Conservation (phyloP, 2,888 invertebrate genomes). For the Yponomeuta plumbellus region DNA sequence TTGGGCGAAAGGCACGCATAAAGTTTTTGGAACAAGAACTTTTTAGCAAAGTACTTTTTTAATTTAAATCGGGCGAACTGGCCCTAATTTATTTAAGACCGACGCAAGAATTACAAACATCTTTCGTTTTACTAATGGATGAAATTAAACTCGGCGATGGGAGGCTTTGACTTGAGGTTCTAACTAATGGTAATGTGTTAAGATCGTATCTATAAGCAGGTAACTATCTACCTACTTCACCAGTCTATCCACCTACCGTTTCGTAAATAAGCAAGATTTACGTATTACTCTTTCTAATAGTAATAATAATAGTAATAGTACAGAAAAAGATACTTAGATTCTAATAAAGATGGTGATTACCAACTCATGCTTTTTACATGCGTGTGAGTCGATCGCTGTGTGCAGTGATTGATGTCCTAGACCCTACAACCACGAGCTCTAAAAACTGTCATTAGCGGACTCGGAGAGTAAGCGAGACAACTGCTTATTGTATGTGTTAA, state of each 20-base stretch:
- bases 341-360: constrained; percentile 14
- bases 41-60: neutral
- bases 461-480: neutral
- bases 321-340: constrained; percentile 12
- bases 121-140: neutral
- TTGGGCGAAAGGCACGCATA: neutral
- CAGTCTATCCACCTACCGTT: neutral
- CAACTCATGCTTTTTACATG: neutral
- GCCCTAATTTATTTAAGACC: neutral
- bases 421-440: neutral
- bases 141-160: neutral
- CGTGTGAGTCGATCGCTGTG: neutral
- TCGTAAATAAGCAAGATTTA: neutral
- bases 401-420: constrained; percentile 14
- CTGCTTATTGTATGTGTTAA: neutral
- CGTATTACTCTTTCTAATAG: neutral
- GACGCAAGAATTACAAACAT: neutral
- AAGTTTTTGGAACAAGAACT: neutral
- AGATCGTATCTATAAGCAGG: neutral
- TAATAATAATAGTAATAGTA: neutral
- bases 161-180: neutral
- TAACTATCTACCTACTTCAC: neutral
- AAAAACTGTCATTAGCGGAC: constrained; percentile 15
- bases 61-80: neutral
- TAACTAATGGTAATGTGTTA: neutral